These are phyloP conservation scores for Flabesymbios commensalis DNA, from an alignment of 2,888 invertebrate genomes.

Conservation along the genomic window DNA sequence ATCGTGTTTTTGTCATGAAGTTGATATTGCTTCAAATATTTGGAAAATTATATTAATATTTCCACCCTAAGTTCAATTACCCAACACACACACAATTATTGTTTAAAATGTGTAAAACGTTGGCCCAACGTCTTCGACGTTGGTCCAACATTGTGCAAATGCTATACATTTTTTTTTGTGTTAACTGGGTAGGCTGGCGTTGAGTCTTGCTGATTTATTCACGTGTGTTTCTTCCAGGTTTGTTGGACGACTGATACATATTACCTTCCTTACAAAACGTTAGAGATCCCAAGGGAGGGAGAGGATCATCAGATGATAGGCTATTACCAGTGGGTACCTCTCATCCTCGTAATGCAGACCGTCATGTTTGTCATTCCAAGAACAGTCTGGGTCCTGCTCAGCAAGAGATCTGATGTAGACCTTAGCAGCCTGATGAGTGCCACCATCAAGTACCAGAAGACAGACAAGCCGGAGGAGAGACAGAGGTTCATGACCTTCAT, in stretches of 20 bases:
- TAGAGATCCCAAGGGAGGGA: conserved; percentile 27
- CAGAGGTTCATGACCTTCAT: conserved; percentile 46
- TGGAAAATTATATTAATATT: too few relatives aligned
- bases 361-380: conserved; percentile 56
- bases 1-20: too few relatives aligned
- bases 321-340: conserved; percentile 39
- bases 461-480: conserved; percentile 21
- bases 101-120: too few relatives aligned
- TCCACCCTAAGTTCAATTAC: too few relatives aligned
- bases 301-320: conserved; percentile 21
- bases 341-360: conserved; percentile 33
- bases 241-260: conserved; percentile 66
- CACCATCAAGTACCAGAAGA: conserved; percentile 28
- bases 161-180: too few relatives aligned
- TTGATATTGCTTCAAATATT: too few relatives aligned
- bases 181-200: too few relatives aligned
- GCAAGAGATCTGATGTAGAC: conserved; percentile 29
- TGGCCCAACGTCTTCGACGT: too few relatives aligned
- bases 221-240: conserved; percentile 42
- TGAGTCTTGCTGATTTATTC: too few relatives aligned
- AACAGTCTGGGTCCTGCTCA: conserved; percentile 62
- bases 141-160: too few relatives aligned
- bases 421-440: conserved; percentile 35
- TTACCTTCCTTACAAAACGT: conserved; percentile 54
- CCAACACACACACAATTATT: too few relatives aligned